Evolutionary conservation across 1,140 invertebrate genomes (phyloP).

Genomic region (Euura saliciscinereae): DNA sequence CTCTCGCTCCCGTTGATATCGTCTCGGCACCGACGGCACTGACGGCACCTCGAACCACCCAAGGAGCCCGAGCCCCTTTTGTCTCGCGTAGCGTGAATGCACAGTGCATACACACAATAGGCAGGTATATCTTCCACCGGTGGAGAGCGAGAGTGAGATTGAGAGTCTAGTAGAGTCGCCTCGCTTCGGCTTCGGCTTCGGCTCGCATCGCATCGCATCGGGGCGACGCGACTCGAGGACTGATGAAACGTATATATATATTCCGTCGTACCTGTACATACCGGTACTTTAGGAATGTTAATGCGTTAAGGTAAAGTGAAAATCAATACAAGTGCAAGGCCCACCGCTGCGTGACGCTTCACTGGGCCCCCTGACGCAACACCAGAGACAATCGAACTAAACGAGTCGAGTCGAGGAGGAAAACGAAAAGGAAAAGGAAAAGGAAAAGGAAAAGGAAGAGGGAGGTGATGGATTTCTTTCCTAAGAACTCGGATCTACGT

Average conservation of each 20-base stretch:
- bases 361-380: neutral
- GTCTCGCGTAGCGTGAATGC: constrained; percentile 49
- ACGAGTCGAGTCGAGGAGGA: neutral
- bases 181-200: neutral
- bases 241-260: neutral
- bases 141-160: constrained; percentile 8
- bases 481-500: no score
- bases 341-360: no score
- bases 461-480: no score
- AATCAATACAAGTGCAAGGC: neutral
- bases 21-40: constrained; percentile 9
- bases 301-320: constrained; percentile 5
- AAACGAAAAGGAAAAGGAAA: neutral
- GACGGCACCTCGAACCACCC: constrained; percentile 40
- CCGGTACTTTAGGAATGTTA: neutral
- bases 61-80: constrained; percentile 48
- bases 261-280: neutral
- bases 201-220: neutral
- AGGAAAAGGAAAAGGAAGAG: no score
- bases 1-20: constrained; percentile 9
- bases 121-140: constrained; percentile 4
- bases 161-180: neutral
- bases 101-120: constrained; percentile 48
- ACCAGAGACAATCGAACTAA: neutral
- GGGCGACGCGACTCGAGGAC: neutral